Evolutionary conservation across 2,888 invertebrate species (phyloP).

Genomic region (Drosophila cyrtoloma): DNA sequence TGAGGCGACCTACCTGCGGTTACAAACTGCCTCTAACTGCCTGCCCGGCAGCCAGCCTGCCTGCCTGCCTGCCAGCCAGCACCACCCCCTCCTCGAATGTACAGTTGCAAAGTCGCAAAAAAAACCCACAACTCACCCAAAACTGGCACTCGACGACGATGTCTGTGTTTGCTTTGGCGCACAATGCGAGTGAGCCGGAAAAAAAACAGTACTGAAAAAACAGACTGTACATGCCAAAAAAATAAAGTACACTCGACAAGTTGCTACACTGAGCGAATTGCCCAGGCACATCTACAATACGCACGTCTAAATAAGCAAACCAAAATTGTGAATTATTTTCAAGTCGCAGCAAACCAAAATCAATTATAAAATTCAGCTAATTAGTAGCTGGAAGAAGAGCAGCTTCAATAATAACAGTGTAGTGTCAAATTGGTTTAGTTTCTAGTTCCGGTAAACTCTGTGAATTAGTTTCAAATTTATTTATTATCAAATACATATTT

Average conservation of each 20-base stretch:
- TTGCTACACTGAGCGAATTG: slow-evolving; percentile 40
- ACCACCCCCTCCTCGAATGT: slow-evolving; percentile 7
- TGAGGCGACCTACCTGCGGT: slow-evolving; percentile 62
- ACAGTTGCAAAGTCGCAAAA: slow-evolving; percentile 20
- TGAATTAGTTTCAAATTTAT: background rate
- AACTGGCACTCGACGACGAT: slow-evolving; percentile 70
- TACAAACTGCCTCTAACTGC: slow-evolving; percentile 41
- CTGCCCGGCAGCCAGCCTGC: background rate
- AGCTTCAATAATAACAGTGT: background rate
- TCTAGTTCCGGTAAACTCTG: background rate
- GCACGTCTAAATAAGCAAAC: background rate
- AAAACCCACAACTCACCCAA: slow-evolving; percentile 64
- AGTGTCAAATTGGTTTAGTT: no score
- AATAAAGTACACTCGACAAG: slow-evolving; percentile 40
- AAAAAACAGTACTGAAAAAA: slow-evolving; percentile 41
- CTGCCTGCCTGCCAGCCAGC: background rate
- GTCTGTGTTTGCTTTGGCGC: slow-evolving; percentile 77
- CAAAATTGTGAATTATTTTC: background rate
- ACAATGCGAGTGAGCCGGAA: slow-evolving; percentile 56
- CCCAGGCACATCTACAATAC: no score
- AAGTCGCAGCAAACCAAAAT: background rate
- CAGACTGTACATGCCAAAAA: slow-evolving; percentile 53
- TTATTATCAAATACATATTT: background rate
- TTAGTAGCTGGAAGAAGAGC: background rate
- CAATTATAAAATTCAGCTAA: background rate